phyloP scores from a whole-genome alignment of 2,888 invertebrate species.

The Noctua pronuba region DNA sequence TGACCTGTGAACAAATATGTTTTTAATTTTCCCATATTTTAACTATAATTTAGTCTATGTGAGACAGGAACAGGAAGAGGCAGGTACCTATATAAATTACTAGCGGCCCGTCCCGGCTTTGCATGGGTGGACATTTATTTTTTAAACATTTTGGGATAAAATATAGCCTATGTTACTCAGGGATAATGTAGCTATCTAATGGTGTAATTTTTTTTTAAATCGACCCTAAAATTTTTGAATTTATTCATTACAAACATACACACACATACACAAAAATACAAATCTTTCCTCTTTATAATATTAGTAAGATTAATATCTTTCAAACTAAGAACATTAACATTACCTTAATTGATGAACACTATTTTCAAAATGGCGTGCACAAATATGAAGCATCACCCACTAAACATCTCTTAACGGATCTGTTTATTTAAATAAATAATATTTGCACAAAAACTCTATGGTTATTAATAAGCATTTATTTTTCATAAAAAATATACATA shows the following conservation, averaged over 20 bases:
- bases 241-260: too few relatives aligned
- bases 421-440: neutral
- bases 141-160: too few relatives aligned
- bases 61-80: neutral
- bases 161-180: too few relatives aligned
- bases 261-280: too few relatives aligned
- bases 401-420: neutral
- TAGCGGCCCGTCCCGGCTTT: too few relatives aligned
- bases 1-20: slow-evolving; percentile 83
- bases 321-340: neutral
- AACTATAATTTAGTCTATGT: neutral
- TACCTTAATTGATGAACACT: neutral
- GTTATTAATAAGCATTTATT: slow-evolving; percentile 11
- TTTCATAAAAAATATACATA: neutral
- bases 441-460: neutral
- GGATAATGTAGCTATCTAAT: too few relatives aligned
- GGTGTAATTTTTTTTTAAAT: too few relatives aligned
- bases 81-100: too few relatives aligned
- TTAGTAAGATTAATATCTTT: too few relatives aligned
- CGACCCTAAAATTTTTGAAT: too few relatives aligned
- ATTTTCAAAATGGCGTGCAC: neutral
- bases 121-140: too few relatives aligned
- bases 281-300: too few relatives aligned
- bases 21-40: slow-evolving; percentile 51
- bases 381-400: neutral